Base-by-base conservation (phyloP, 64 coral and sea anemone species). In the Montipora efflorescens region DNA sequence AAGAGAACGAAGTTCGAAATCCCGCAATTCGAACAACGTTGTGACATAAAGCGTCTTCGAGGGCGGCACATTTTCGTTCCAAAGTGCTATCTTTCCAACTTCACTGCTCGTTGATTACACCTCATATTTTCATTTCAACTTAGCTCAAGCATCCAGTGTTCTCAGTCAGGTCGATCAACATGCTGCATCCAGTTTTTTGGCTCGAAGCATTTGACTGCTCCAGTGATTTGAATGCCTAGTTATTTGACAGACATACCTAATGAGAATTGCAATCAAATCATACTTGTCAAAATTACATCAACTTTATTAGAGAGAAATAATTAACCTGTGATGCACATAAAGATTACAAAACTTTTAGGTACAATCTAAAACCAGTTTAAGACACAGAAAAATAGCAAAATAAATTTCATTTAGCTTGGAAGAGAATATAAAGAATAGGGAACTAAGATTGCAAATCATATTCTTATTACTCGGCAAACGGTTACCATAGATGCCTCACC, bases 21-120 rank as follows among this genome's bases (percentile, higher is more conserved):
- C 62, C 45, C 82, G 46, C 43, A 86, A 72, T 86, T 86, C 82
- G 82, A 71, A 86, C 47, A 19, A 44, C 45, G 82, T 19, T 48
- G 62, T 67, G 3, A 85, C 11, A 36, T 22, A 19, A 49, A 86
- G 82, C 82, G 44, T 71, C 62, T 22, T 47, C 16, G 46, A 49
- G 45, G 48, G 8, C 47, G 2, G 15, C 44, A 15, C 82, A 86
- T 86, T 86, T 70, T 86, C 64, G 64, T 11, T 48, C 44, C 47
- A 86, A 86, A 48, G 36, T 48, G 46, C 62, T 71, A 49, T 71
- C 7, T 71, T 22, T 22, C 44, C 16, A 71, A 8, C 66, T 47
- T 48, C 82, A 86, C 73, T 86, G 20, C 46, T 4, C 62, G 62
- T 86, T 70, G 48, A 57, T 57, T 86, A 13, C 71, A 86, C 4